A percentile compares a stretch with the other conserved stretches of the same genome.
phyloP scores from a whole-genome alignment of 1,140 invertebrate genomes.

The Phthorimaea operculella region DNA sequence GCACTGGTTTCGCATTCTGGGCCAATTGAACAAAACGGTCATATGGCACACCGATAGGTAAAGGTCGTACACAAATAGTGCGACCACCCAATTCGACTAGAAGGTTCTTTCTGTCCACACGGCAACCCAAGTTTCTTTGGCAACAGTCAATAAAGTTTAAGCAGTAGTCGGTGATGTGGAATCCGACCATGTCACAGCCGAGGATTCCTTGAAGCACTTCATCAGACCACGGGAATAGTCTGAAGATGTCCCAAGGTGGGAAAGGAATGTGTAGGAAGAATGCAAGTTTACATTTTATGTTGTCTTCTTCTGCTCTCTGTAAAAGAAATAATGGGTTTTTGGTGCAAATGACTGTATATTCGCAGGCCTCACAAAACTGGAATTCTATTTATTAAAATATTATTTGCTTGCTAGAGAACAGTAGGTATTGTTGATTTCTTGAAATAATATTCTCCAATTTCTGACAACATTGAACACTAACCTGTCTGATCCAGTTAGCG shows the following conservation, averaged over 20 bases:
- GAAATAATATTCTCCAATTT: too few species aligned
- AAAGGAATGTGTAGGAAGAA: slow-evolving; percentile 95
- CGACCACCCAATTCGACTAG: slow-evolving; percentile 88
- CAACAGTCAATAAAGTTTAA: slow-evolving; percentile 93
- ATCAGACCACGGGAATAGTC: slow-evolving; percentile 90
- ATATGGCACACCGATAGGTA: slow-evolving; percentile 90
- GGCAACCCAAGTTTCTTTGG: slow-evolving; percentile 85
- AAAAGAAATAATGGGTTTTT: slow-evolving; percentile 14
- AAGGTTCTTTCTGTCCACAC: slow-evolving; percentile 87
- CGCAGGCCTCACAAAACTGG: too few species aligned
- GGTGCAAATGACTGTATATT: too few species aligned
- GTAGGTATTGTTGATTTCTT: too few species aligned
- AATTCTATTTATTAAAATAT: too few species aligned
- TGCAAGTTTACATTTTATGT: slow-evolving; percentile 81
- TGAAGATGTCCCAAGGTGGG: slow-evolving; percentile 92
- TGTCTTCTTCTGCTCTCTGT: slow-evolving; percentile 80
- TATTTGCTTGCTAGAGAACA: too few species aligned
- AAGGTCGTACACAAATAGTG: slow-evolving; percentile 82
- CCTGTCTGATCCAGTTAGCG: slow-evolving; percentile 88
- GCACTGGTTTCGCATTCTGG: slow-evolving; percentile 79
- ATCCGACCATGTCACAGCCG: slow-evolving; percentile 91
- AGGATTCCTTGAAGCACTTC: slow-evolving; percentile 92
- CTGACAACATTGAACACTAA: slow-evolving; percentile 24
- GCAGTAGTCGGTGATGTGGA: slow-evolving; percentile 92
- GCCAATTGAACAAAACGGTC: slow-evolving; percentile 87